Percentiles rank a stretch among this genome's conserved stretches.
Evolutionary conservation across 2,797 vertebrate genomes (phyloP).

Genomic region (Phaenicophaeus curvirostris): DNA sequence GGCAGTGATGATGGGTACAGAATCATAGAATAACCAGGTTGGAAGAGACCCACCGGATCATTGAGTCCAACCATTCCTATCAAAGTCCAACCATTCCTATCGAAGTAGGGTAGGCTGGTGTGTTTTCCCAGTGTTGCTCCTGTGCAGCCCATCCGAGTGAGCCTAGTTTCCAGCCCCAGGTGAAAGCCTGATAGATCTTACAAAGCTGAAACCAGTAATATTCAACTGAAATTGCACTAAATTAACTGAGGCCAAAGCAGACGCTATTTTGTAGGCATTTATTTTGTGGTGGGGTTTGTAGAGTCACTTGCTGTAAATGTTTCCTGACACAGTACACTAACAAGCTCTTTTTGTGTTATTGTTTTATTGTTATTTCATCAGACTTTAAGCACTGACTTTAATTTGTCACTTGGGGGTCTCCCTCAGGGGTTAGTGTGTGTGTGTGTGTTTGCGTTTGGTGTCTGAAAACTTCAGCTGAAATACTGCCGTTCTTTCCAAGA

Average conservation of each 20-base stretch:
- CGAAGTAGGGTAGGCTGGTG: neutral
- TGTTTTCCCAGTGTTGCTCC: neutral
- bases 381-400: neutral
- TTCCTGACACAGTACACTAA: neutral
- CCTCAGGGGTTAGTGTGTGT: neutral
- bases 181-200: neutral
- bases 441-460: neutral
- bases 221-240: neutral
- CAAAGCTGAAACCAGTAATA: neutral
- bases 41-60: too few species aligned
- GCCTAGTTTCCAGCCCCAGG: neutral
- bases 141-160: neutral
- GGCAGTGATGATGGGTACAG: neutral
- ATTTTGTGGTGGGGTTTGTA: conserved; percentile 23
- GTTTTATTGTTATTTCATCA: conserved; percentile 15
- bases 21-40: too few species aligned
- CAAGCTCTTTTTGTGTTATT: neutral
- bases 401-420: conserved; percentile 6
- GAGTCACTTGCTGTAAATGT: conserved; percentile 27
- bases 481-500: neutral
- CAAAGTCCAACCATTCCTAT: too few species aligned
- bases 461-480: neutral
- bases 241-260: conserved; percentile 8
- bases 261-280: conserved; percentile 29
- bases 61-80: too few species aligned